phyloP scores from a whole-genome alignment of 2,113 vertebrate species.

The Syngnathus scovelli region DNA sequence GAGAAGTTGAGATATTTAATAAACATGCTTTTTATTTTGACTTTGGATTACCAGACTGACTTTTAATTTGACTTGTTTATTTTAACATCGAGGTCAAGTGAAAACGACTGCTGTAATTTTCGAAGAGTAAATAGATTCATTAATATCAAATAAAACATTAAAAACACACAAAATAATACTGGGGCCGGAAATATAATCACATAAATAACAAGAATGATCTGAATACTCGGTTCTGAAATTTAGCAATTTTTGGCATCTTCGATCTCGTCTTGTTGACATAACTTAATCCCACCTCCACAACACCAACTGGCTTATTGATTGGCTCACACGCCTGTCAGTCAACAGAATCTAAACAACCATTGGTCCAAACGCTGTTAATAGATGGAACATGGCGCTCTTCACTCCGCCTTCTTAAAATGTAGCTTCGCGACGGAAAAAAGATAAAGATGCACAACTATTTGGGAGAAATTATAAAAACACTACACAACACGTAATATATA shows the following conservation, averaged over 20 bases:
- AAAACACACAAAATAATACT: background rate
- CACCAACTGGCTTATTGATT: constrained; percentile 30
- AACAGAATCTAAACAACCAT: constrained; percentile 19
- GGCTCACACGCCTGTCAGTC: constrained; percentile 35
- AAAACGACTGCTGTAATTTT: background rate
- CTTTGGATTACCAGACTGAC: background rate
- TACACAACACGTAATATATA: background rate
- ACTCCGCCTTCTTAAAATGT: constrained; percentile 16
- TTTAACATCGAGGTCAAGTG: background rate
- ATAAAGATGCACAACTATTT: background rate
- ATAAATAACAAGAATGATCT: background rate
- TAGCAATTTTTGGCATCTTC: constrained; percentile 26
- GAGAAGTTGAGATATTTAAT: constrained; percentile 8
- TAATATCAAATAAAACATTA: too few relatives aligned
- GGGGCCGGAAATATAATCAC: background rate
- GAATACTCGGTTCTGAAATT: constrained; percentile 22
- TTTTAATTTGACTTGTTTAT: background rate
- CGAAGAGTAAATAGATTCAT: background rate
- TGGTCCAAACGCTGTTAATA: constrained; percentile 54
- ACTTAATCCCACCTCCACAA: constrained; percentile 26
- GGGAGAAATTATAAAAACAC: background rate
- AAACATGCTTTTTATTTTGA: constrained; percentile 28
- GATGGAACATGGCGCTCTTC: constrained; percentile 35
- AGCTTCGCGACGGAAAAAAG: constrained; percentile 8
- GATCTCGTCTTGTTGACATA: constrained; percentile 63